Conservation (phyloP, 1,140 invertebrate species). For the Luehdorfia chinensis region DNA sequence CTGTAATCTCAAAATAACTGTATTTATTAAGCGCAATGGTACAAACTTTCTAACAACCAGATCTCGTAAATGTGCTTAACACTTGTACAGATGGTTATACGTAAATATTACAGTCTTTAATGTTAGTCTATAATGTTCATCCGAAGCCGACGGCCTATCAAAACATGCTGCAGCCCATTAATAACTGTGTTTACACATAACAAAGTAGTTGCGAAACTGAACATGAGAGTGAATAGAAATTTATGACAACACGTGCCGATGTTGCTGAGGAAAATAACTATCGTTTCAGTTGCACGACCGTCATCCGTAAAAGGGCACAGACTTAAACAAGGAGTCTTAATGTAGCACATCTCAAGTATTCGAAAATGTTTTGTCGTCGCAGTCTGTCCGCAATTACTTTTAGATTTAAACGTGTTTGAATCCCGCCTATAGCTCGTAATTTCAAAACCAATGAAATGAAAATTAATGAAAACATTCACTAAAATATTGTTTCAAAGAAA, state of each 20-base stretch:
- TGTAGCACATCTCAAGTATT: background rate
- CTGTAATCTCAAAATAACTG: no score
- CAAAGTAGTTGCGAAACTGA: slow-evolving; percentile 15
- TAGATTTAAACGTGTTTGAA: slow-evolving; percentile 11
- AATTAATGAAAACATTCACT: no score
- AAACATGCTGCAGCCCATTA: slow-evolving; percentile 32
- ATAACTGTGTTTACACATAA: slow-evolving; percentile 41
- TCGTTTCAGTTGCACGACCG: background rate
- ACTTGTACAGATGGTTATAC: background rate
- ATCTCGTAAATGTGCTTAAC: slow-evolving; percentile 2
- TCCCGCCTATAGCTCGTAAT: no score
- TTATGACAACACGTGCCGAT: slow-evolving; percentile 13
- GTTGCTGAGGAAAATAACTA: slow-evolving; percentile 9
- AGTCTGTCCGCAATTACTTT: background rate
- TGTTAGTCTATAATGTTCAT: slow-evolving; percentile 5
- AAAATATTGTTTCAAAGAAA: no score
- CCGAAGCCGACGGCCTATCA: slow-evolving; percentile 27
- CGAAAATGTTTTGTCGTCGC: slow-evolving; percentile 4
- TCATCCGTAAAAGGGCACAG: slow-evolving; percentile 2
- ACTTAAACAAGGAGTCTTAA: background rate
- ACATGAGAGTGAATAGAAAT: slow-evolving; percentile 17
- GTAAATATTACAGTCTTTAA: slow-evolving; percentile 12
- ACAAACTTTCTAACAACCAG: slow-evolving; percentile 5
- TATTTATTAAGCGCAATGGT: no score
- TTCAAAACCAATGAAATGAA: no score